phyloP scores from a whole-genome alignment of 2,797 vertebrate genomes.

The Artibeus lituratus region DNA sequence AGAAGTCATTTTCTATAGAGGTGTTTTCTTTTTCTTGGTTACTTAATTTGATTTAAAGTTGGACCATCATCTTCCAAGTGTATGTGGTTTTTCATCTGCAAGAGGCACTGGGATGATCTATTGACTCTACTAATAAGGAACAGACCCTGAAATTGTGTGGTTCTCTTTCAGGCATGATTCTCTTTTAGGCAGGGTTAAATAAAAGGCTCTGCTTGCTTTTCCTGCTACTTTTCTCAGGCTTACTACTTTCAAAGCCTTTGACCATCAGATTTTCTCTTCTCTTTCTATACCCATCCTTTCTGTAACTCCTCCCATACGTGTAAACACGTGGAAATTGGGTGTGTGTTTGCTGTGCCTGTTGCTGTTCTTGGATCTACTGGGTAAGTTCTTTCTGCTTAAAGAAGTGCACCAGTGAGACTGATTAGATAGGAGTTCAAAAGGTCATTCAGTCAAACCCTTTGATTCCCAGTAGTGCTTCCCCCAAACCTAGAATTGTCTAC shows the following conservation, averaged over 20 bases:
- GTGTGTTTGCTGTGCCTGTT: neutral
- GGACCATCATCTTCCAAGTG: neutral
- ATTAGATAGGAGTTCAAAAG: neutral
- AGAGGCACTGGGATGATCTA: neutral
- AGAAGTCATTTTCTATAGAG: neutral
- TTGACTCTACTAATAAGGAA: neutral
- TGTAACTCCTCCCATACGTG: neutral
- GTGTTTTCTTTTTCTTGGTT: neutral
- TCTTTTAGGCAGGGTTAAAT: neutral
- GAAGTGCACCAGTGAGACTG: neutral
- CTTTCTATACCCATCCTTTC: neutral
- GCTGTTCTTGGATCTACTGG: neutral
- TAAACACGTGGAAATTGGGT: neutral
- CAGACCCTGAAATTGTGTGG: neutral
- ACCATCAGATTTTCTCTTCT: neutral
- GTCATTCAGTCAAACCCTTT: constrained; percentile 1
- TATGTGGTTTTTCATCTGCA: neutral
- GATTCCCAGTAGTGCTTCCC: neutral
- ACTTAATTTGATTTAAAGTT: neutral
- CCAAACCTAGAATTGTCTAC: constrained; percentile 8
- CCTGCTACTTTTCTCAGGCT: neutral
- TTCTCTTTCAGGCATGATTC: too few species aligned
- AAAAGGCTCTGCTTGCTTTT: neutral
- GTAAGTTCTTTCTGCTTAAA: neutral
- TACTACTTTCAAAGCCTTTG: neutral